These are phyloP conservation scores for Lethenteron reissneri DNA, from an alignment of 2,113 vertebrate species.

Conservation along the genomic window DNA sequence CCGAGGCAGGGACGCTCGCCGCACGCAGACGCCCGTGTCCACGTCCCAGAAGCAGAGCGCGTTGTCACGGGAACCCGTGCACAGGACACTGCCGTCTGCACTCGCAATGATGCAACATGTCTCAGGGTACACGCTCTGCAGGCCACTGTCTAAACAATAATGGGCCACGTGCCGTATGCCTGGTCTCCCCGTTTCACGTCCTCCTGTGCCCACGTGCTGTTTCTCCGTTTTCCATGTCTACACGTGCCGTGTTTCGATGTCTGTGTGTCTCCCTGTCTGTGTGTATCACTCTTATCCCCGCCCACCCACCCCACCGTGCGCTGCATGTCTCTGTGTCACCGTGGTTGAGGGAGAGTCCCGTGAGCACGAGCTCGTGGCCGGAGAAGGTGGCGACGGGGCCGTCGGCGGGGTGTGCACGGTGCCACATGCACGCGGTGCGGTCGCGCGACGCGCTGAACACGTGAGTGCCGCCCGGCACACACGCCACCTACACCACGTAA, in stretches of 20 bases:
- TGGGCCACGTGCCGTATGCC: background rate
- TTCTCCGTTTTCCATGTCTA: background rate
- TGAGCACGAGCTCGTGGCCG: constrained; percentile 67
- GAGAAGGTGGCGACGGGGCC: constrained; percentile 41
- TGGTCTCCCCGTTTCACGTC: background rate
- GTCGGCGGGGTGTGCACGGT: constrained; percentile 22
- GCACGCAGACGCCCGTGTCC: constrained; percentile 40
- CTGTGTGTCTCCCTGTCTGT: background rate
- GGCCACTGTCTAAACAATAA: background rate
- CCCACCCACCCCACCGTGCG: background rate
- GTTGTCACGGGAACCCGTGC: constrained; percentile 77
- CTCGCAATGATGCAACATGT: background rate
- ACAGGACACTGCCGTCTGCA: constrained; percentile 44
- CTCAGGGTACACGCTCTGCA: background rate
- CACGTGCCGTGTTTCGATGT: background rate
- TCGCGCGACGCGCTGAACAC: constrained; percentile 81
- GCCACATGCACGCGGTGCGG: constrained; percentile 63
- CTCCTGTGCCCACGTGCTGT: background rate
- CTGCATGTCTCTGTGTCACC: constrained; percentile 20
- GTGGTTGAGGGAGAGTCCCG: constrained; percentile 44
- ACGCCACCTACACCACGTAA: constrained; percentile 29
- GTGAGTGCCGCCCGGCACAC: constrained; percentile 32
- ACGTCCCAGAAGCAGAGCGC: constrained; percentile 69
- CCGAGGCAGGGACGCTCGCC: constrained; percentile 48
- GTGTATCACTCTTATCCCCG: background rate